These are phyloP conservation scores for Cabera pusaria DNA, from an alignment of 2,888 invertebrate species.

Conservation along the genomic window DNA sequence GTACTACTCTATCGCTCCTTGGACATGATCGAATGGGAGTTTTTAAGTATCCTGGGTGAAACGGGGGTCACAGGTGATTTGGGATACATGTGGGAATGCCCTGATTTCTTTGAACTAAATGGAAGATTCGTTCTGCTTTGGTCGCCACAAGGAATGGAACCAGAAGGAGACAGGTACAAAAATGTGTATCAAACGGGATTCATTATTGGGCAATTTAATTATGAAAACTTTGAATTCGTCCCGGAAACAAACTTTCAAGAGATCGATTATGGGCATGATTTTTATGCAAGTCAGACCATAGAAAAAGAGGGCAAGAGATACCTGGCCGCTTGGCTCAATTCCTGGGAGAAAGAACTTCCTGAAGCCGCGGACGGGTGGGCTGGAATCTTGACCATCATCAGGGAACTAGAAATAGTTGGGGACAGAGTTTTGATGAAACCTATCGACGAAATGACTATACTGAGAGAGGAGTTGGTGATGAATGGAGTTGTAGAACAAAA, in stretches of 20 bases:
- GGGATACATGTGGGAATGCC: conserved; percentile 81
- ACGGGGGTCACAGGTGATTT: conserved; percentile 50
- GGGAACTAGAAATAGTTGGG: conserved; percentile 57
- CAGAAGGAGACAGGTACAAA: conserved; percentile 67
- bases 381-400: conserved; percentile 66
- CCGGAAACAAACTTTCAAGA: conserved; percentile 66
- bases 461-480: conserved; percentile 47
- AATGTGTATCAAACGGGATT: conserved; percentile 68
- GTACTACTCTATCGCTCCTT: conserved; percentile 67
- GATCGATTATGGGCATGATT: conserved; percentile 73
- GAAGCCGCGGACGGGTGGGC: conserved; percentile 73
- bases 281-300: conserved; percentile 72
- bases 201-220: conserved; percentile 69
- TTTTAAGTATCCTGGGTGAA: conserved; percentile 59
- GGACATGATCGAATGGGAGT: conserved; percentile 67
- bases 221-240: conserved; percentile 63
- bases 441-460: conserved; percentile 46
- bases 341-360: conserved; percentile 67
- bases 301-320: conserved; percentile 61
- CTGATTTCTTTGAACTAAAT: conserved; percentile 74
- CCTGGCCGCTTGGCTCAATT: conserved; percentile 68
- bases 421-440: conserved; percentile 64
- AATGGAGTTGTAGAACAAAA: conserved; percentile 41
- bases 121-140: conserved; percentile 68
- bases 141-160: conserved; percentile 69